phyloP scores from a whole-genome alignment of 1,140 invertebrate genomes.

The Trissolcus basalis region DNA sequence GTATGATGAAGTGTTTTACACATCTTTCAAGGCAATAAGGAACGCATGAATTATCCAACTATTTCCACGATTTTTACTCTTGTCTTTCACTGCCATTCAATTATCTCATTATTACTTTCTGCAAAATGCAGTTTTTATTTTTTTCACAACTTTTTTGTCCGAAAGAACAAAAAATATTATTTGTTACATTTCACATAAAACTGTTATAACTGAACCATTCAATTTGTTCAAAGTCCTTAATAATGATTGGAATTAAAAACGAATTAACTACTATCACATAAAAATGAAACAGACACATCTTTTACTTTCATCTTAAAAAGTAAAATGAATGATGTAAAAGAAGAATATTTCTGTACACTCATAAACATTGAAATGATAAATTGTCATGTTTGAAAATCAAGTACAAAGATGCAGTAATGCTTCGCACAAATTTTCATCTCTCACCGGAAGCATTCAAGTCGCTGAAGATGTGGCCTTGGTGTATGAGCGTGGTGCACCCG shows the following conservation, averaged over 20 bases:
- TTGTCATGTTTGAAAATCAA: no score
- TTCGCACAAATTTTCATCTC: slow-evolving; percentile 50
- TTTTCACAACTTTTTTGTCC: neutral
- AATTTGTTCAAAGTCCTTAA: no score
- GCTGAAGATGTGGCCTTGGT: slow-evolving; percentile 69
- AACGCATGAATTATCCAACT: slow-evolving; percentile 13
- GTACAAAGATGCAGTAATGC: no score
- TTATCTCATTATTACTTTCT: slow-evolving; percentile 39
- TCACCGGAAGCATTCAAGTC: slow-evolving; percentile 70
- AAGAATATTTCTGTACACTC: no score
- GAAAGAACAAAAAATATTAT: no score
- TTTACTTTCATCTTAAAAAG: neutral
- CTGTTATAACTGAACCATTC: no score
- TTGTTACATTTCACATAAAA: no score
- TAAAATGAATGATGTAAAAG: no score
- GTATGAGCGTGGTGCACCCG: slow-evolving; percentile 71
- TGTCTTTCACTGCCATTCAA: slow-evolving; percentile 16
- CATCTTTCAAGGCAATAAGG: slow-evolving; percentile 26
- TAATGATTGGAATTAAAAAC: no score
- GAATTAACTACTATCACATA: no score
- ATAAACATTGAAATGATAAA: no score
- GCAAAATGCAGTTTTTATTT: slow-evolving; percentile 5
- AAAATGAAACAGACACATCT: no score
- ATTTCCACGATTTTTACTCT: slow-evolving; percentile 15
- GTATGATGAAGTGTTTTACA: slow-evolving; percentile 27